These are phyloP conservation scores for Porites lobata DNA, from an alignment of 92 coral and sea anemone species.

Conservation along the genomic window DNA sequence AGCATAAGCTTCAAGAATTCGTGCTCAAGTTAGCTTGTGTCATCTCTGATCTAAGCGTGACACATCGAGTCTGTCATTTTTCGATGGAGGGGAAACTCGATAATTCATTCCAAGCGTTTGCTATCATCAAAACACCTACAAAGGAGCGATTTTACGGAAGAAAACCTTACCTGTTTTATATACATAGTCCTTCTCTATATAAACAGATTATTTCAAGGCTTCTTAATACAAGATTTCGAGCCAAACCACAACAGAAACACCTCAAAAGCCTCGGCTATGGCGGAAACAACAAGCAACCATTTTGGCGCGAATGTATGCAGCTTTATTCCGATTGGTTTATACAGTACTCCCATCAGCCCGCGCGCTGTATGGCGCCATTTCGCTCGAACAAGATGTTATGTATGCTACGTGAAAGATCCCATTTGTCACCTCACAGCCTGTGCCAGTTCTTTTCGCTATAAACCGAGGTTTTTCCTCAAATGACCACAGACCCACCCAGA, in stretches of 20 bases:
- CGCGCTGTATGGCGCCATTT: neutral
- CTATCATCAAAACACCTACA: neutral
- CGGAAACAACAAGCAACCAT: slow-evolving; percentile 56
- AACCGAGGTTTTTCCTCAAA: neutral
- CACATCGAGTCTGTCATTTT: no score
- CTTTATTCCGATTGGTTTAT: slow-evolving; percentile 52
- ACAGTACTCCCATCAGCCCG: slow-evolving; percentile 18
- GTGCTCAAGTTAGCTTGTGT: no score
- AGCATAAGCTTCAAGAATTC: no score
- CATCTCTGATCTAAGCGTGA: no score
- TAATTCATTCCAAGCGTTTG: neutral
- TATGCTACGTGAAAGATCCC: neutral
- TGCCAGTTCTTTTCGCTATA: neutral
- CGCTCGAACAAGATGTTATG: neutral
- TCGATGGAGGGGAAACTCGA: no score
- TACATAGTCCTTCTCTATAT: slow-evolving; percentile 65
- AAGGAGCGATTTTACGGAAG: neutral
- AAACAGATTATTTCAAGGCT: slow-evolving; percentile 16
- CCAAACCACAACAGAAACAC: slow-evolving; percentile 13
- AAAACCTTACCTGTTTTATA: slow-evolving; percentile 85
- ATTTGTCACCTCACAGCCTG: neutral
- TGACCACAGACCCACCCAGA: no score
- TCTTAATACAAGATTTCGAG: neutral
- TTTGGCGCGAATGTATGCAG: slow-evolving; percentile 78
- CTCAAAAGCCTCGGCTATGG: neutral